phyloP scores from a whole-genome alignment of 2,113 vertebrate species.

The Mesitornis unicolor region DNA sequence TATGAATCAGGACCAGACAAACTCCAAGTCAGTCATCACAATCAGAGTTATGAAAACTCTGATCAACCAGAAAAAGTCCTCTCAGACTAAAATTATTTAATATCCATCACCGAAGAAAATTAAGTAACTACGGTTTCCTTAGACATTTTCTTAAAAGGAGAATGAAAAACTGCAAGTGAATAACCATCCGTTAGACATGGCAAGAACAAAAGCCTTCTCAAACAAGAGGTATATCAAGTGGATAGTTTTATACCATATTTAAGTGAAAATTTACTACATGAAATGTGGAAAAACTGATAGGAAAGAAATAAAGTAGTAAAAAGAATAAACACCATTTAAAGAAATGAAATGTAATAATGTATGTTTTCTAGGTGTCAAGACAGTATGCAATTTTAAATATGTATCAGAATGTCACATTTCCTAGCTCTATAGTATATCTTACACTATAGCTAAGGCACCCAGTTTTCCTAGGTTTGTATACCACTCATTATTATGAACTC shows the following conservation, averaged over 20 bases:
- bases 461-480: not conserved
- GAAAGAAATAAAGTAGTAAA: not conserved
- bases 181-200: not conserved
- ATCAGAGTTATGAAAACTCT: conserved; percentile 22
- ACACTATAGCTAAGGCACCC: not conserved
- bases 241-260: not conserved
- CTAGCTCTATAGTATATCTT: not conserved
- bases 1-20: conserved; percentile 5
- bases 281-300: not conserved
- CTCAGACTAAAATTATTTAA: not conserved
- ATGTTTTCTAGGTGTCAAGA: not conserved
- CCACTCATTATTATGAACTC: not conserved
- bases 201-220: not conserved
- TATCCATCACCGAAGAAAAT: not conserved
- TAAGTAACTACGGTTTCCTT: not conserved
- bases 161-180: not conserved
- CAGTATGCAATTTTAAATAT: not conserved
- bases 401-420: not conserved
- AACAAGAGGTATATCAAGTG: not conserved
- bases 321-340: not conserved
- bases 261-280: not conserved
- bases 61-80: conserved; percentile 32
- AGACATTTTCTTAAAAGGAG: not conserved
- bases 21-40: conserved; percentile 10
- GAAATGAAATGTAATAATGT: not conserved